Evolutionary conservation across 2,113 vertebrate species (phyloP), one percentile per base, ranked within the genome.

Genomic region (Anseranas semipalmata): DNA sequence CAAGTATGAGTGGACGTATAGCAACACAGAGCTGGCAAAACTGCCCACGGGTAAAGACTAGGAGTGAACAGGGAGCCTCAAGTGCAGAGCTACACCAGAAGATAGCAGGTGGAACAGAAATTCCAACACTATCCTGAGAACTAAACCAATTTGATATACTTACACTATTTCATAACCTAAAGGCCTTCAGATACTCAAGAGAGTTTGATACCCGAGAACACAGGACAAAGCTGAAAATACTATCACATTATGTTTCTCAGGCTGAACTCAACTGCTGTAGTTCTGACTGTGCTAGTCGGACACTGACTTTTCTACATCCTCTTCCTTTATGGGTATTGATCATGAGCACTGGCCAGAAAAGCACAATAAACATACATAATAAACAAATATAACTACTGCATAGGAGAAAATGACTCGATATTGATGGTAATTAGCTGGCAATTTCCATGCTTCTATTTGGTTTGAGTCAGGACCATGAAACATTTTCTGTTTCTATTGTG

Each of bases 301-400:
- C 13, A 24, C 39, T 77, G 53, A 71, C 55, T 80, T 89, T 87
- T 93, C 81, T 89, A 50, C 74, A 56, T 75, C 76, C 41, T 85
- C 48, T 90, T 87, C 56, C 71, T 94, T 95, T 92, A 91, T 62
- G 80, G 43, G 13, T 94, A 97, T 93, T 92, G 96, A 96, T 92
- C 93, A 65, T 17, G 25, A 94, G 25, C 86, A 70, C 41, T 83
- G 53, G 39, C 45, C 86, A 87, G 70, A 70, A 86, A 65, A 85
- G 78, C 89, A 65, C 21, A 92, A 78, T 50, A 97, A 95, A 89
- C 58, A 62, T 62, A 70, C 43, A 60, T 89, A 91, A 93, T 53
- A 95, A 96, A 93, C 84, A 94, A 94, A 87, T 84, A 79, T 33
- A 86, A 74, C 77, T 91, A 85, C 60, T 91, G 59, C 7, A 4